These are phyloP conservation scores for Hyposoter dolosus DNA, from an alignment of 2,888 invertebrate genomes.

Conservation along the genomic window DNA sequence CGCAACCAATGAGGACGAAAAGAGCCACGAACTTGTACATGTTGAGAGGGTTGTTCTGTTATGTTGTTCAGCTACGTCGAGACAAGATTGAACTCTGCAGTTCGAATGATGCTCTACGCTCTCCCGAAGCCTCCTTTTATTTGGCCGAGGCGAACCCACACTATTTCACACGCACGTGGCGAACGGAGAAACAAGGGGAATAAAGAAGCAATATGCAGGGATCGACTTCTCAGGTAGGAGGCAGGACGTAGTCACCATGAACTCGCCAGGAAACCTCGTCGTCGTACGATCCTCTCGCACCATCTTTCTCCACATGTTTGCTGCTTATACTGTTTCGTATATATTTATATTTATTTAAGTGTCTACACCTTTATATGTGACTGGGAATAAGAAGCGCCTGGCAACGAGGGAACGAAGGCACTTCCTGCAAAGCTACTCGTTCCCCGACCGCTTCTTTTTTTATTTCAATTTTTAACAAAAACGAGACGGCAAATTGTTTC, in stretches of 20 bases:
- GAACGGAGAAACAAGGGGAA: constrained; percentile 26
- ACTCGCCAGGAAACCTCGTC: constrained; percentile 31
- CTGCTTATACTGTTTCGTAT: background rate
- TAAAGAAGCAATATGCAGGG: constrained; percentile 10
- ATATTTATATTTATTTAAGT: background rate
- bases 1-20: constrained; percentile 80
- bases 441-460: background rate
- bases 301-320: background rate
- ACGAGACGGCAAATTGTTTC: background rate
- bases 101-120: constrained; percentile 75
- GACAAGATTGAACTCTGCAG: constrained; percentile 65
- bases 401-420: constrained; percentile 56
- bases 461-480: background rate
- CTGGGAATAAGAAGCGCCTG: constrained; percentile 45
- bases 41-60: constrained; percentile 45
- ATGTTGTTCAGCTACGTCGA: constrained; percentile 47
- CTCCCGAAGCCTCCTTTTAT: constrained; percentile 75
- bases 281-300: constrained; percentile 46
- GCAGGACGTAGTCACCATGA: constrained; percentile 26
- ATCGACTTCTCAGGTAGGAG: constrained; percentile 15
- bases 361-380: background rate
- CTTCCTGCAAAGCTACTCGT: constrained; percentile 39
- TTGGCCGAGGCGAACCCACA: constrained; percentile 71
- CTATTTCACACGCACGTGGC: constrained; percentile 35
- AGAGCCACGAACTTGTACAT: constrained; percentile 80